Conservation (phyloP, 2,113 vertebrate species). For the Saguinus midas region DNA sequence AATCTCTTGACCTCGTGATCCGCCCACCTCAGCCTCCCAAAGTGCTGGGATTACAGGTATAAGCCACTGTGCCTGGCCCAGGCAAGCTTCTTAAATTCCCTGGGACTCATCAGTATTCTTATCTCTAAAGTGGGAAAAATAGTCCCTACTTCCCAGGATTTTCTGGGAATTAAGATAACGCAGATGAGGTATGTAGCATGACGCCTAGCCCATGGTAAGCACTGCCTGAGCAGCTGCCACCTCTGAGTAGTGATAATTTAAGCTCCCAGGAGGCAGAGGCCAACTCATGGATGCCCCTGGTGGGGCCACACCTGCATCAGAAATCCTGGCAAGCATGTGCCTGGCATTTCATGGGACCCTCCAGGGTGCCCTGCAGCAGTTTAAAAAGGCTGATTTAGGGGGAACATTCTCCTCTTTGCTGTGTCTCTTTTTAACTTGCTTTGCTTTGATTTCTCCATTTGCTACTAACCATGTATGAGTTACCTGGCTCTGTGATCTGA, state of each 20-base stretch:
- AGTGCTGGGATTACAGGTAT: too few relatives aligned
- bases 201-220: rapidly evolving
- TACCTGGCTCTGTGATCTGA: constrained; percentile 68
- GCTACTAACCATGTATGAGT: not conserved
- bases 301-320: not conserved
- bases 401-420: not conserved
- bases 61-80: too few relatives aligned
- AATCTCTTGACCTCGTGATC: too few relatives aligned
- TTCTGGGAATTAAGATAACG: not conserved
- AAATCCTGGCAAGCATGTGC: not conserved
- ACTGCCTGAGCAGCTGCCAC: rapidly evolving
- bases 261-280: not conserved
- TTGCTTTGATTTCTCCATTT: constrained; percentile 66
- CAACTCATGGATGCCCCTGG: rapidly evolving
- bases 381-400: constrained; percentile 32
- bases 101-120: not conserved
- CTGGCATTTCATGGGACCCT: not conserved
- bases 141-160: not conserved
- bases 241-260: not conserved
- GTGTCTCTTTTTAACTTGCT: constrained; percentile 58
- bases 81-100: not conserved
- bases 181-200: rapidly evolving
- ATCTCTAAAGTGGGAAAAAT: not conserved
- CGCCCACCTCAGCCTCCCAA: too few relatives aligned
- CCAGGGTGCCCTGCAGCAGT: constrained; percentile 40